Conservation (phyloP, 2,113 vertebrate species). For the Sterrhoptilus dennistouni region DNA sequence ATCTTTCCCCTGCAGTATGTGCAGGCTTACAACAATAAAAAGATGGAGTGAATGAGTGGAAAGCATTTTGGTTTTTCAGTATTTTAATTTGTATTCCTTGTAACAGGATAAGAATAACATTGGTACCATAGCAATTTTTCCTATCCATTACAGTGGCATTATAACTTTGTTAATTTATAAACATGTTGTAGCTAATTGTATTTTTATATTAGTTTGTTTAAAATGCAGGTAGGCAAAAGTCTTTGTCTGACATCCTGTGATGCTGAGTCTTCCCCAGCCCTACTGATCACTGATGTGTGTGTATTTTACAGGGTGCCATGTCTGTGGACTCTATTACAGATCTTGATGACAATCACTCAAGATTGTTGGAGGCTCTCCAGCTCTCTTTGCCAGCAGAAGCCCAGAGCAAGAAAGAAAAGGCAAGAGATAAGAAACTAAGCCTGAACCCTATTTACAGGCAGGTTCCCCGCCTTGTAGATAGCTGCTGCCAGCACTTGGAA, state of each 20-base stretch:
- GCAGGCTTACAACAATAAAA: background rate
- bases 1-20: background rate
- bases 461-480: slow-evolving; percentile 93
- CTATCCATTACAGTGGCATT: background rate
- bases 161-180: background rate
- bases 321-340: slow-evolving; percentile 99
- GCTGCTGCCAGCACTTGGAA: slow-evolving; percentile 96
- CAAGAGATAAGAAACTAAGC: slow-evolving; percentile 91
- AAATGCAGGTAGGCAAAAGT: background rate
- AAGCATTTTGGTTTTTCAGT: background rate
- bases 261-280: background rate
- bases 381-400: slow-evolving; percentile 91
- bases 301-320: slow-evolving; percentile 87
- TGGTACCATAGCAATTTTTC: background rate
- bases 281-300: background rate
- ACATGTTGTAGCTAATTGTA: background rate
- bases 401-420: slow-evolving; percentile 89
- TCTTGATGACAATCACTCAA: slow-evolving; percentile 94
- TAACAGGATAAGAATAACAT: background rate
- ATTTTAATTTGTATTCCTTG: background rate
- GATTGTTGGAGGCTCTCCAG: slow-evolving; percentile 94
- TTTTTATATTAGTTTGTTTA: background rate
- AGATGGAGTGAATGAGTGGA: background rate
- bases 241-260: background rate
- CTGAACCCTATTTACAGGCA: slow-evolving; percentile 97